Evolutionary conservation across 2,888 invertebrate genomes (phyloP).

Genomic region (Apocheima hispidaria): DNA sequence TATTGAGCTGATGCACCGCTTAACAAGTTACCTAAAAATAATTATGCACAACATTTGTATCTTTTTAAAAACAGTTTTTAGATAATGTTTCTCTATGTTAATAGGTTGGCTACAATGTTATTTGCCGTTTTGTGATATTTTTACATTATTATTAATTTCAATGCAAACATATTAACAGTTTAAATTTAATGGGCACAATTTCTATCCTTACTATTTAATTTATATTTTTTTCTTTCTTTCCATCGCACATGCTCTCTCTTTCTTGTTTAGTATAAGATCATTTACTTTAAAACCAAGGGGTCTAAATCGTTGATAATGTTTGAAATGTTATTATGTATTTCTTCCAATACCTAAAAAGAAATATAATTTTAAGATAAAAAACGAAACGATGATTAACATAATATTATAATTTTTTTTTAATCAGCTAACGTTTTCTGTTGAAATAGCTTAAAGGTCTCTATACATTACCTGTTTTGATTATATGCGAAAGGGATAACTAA

Average conservation of each 20-base stretch:
- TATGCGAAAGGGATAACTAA: too few species aligned
- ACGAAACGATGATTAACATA: too few species aligned
- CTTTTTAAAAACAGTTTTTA: background rate
- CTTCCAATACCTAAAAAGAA: too few species aligned
- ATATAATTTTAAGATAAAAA: too few species aligned
- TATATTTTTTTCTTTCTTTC: background rate
- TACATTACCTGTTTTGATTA: too few species aligned
- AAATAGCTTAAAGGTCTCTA: too few species aligned
- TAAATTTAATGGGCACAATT: background rate
- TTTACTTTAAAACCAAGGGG: background rate
- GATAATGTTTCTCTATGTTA: background rate
- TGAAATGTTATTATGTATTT: too few species aligned
- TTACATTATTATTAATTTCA: background rate
- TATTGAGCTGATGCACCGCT: conserved; percentile 3
- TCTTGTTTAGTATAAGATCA: background rate
- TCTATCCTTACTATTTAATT: background rate
- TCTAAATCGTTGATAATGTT: background rate
- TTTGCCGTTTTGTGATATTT: conserved; percentile 32
- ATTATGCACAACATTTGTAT: background rate
- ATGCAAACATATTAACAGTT: background rate
- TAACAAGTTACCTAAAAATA: conserved; percentile 12
- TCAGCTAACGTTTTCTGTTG: too few species aligned
- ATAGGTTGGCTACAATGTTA: background rate
- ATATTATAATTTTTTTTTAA: too few species aligned
- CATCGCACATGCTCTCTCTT: conserved; percentile 16